Evolutionary conservation across 1,140 invertebrate genomes (phyloP).

Genomic region (Drosophila serrata): DNA sequence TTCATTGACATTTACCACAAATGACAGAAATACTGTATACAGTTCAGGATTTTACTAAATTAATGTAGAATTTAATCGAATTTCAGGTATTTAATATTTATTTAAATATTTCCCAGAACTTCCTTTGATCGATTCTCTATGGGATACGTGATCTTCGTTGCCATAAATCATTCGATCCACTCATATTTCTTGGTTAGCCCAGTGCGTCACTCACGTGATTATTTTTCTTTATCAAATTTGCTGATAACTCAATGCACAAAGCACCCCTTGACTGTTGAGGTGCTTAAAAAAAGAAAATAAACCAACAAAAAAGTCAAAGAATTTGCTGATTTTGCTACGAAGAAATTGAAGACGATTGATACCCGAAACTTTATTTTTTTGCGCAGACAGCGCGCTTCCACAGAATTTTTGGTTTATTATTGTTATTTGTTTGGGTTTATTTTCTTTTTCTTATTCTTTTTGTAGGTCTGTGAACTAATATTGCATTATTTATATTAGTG

Average conservation of each 20-base stretch:
- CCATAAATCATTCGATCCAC: constrained; percentile 51
- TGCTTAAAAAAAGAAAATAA: constrained; percentile 29
- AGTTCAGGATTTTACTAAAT: constrained; percentile 1
- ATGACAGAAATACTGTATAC: background rate
- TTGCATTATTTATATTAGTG: constrained; percentile 55
- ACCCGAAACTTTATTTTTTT: constrained; percentile 51
- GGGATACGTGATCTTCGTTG: constrained; percentile 5
- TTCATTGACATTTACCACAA: constrained; percentile 56
- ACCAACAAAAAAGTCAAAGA: constrained; percentile 30
- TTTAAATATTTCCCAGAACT: constrained; percentile 5
- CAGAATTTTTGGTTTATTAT: constrained; percentile 37
- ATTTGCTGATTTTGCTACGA: constrained; percentile 53
- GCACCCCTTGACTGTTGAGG: constrained; percentile 26
- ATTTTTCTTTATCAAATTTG: constrained; percentile 53
- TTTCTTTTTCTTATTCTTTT: background rate
- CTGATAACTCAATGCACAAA: constrained; percentile 40
- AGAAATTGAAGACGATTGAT: constrained; percentile 51
- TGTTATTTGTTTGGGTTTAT: constrained; percentile 15
- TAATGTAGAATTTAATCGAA: background rate
- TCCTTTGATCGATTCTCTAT: constrained; percentile 3
- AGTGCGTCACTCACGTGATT: constrained; percentile 75
- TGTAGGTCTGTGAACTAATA: constrained; percentile 32
- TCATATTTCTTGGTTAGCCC: constrained; percentile 41
- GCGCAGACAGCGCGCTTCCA: constrained; percentile 49
- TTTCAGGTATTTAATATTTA: background rate